Conservation (phyloP, 1,140 invertebrate genomes). For the Drosophila ficusphila region DNA sequence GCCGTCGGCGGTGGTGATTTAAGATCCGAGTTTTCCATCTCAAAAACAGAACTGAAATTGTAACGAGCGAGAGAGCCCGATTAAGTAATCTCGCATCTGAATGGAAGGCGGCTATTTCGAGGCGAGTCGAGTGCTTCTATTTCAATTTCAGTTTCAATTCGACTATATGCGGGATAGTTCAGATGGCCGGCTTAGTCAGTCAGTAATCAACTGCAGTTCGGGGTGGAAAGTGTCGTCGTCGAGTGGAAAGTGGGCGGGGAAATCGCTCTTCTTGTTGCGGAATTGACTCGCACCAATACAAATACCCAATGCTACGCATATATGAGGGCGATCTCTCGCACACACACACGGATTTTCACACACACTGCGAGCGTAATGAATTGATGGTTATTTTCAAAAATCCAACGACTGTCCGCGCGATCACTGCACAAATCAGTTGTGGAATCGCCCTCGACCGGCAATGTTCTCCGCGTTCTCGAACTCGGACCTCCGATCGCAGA, state of each 20-base stretch:
- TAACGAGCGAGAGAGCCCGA: conserved; percentile 50
- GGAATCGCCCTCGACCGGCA: conserved; percentile 79
- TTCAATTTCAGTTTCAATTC: conserved; percentile 38
- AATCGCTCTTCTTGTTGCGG: conserved; percentile 53
- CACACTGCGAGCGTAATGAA: conserved; percentile 55
- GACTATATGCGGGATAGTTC: conserved; percentile 72
- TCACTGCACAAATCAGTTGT: conserved; percentile 80
- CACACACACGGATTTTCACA: conserved; percentile 12
- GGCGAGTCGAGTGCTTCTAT: conserved; percentile 33
- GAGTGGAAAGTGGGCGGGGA: conserved; percentile 32
- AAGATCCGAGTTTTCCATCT: conserved; percentile 61
- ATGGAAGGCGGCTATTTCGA: conserved; percentile 45
- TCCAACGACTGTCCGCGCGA: conserved; percentile 83
- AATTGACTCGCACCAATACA: conserved; percentile 49
- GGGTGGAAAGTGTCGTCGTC: conserved; percentile 20
- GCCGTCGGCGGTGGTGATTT: conserved; percentile 62
- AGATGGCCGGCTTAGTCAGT: conserved; percentile 65
- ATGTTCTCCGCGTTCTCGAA: conserved; percentile 61
- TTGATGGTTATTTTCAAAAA: conserved; percentile 83
- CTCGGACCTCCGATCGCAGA: conserved; percentile 15
- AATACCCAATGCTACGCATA: conserved; percentile 16
- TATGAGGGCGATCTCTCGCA: conserved; percentile 61
- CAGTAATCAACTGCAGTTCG: conserved; percentile 60
- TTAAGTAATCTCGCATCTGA: conserved; percentile 72
- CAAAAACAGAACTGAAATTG: conserved; percentile 17